A percentile compares a stretch with the other conserved stretches of the same genome.
phyloP scores from a whole-genome alignment of 2,113 vertebrate genomes.

The Hypomesus transpacificus region DNA sequence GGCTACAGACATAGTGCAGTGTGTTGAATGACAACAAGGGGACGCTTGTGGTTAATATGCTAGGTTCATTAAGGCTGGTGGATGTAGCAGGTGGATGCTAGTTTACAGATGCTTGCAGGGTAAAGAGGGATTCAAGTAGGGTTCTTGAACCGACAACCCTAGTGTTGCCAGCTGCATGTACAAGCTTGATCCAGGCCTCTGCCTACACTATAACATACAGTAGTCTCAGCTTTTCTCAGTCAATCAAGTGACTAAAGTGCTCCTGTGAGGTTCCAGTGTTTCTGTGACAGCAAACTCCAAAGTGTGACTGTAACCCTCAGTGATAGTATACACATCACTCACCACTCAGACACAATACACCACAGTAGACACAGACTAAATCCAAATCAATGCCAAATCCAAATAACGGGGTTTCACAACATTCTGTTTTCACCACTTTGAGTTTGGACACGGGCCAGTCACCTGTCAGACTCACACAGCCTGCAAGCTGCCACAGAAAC shows the following conservation, averaged over 20 bases:
- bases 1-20: too few relatives aligned
- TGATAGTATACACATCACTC: too few relatives aligned
- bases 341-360: too few relatives aligned
- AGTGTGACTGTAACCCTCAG: too few relatives aligned
- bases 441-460: constrained; percentile 16
- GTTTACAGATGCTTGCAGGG: constrained; percentile 18
- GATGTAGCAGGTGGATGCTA: background rate
- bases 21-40: too few relatives aligned
- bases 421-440: constrained; percentile 11
- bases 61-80: background rate
- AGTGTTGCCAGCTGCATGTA: constrained; percentile 5
- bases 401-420: background rate
- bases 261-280: background rate
- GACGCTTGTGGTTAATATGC: background rate
- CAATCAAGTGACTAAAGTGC: background rate
- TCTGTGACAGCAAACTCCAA: too few relatives aligned
- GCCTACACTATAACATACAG: background rate
- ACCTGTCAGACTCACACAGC: constrained; percentile 25
- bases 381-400: background rate
- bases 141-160: constrained; percentile 6
- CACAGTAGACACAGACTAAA: background rate
- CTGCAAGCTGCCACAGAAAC: constrained; percentile 16
- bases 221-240: background rate
- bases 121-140: constrained; percentile 19
- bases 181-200: background rate